A percentile compares a stretch with the other conserved stretches of the same genome.
Evolutionary conservation across 2,797 vertebrate genomes (phyloP).

Genomic region (Epinephelus malabaricus): DNA sequence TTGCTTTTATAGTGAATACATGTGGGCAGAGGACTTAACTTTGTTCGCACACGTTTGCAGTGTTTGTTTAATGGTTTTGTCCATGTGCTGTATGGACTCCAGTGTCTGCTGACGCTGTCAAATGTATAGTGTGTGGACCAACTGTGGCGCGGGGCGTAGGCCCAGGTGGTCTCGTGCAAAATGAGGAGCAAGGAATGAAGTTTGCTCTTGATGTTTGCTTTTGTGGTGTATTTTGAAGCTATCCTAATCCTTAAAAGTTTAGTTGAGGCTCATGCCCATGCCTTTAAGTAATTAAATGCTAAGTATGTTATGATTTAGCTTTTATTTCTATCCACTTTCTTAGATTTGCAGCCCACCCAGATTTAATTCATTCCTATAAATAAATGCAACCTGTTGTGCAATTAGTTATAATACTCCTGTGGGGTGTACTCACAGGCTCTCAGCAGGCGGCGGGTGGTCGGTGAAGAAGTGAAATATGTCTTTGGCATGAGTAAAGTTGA

Average conservation of each 20-base stretch:
- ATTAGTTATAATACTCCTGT: background rate
- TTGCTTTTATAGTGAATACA: background rate
- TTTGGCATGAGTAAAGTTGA: conserved; percentile 2
- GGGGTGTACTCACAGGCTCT: background rate
- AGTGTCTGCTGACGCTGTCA: conserved; percentile 53
- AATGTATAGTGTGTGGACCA: conserved; percentile 21
- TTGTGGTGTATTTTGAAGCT: background rate
- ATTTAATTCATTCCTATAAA: background rate
- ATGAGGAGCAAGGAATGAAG: background rate
- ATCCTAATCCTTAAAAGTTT: background rate
- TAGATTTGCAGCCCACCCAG: background rate
- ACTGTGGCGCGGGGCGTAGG: conserved; percentile 1
- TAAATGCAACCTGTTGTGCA: background rate
- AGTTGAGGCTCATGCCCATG: background rate
- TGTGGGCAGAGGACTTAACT: background rate
- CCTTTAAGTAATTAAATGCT: background rate
- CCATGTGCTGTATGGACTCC: background rate
- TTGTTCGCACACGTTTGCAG: background rate
- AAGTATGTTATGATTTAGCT: background rate
- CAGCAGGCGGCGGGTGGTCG: conserved; percentile 5
- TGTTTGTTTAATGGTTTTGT: conserved; percentile 22
- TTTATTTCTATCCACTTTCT: too few relatives aligned
- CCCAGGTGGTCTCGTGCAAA: conserved; percentile 3
- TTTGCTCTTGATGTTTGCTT: too few relatives aligned
- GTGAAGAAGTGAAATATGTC: background rate